These are phyloP conservation scores for Hypanus sabinus DNA, from an alignment of 2,113 vertebrate species.

Conservation along the genomic window DNA sequence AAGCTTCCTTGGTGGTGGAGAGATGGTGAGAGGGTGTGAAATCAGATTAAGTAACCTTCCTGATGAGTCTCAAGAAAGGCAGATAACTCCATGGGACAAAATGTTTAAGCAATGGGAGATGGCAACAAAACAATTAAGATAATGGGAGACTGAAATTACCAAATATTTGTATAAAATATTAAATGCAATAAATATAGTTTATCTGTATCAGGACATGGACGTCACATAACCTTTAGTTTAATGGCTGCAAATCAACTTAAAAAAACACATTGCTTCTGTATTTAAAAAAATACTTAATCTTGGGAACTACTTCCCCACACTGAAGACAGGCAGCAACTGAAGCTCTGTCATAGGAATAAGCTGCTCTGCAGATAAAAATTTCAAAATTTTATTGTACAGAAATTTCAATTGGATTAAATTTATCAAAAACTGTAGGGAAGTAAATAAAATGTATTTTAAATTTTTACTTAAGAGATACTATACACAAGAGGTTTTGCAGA, in stretches of 20 bases:
- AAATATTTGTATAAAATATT: not conserved
- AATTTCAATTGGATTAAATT: not conserved
- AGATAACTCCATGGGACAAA: not conserved
- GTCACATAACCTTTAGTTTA: not conserved
- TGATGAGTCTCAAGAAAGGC: not conserved
- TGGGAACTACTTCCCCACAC: not conserved
- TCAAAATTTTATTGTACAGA: not conserved
- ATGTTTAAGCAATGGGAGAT: not conserved
- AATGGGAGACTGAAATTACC: not conserved
- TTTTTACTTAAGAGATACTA: not conserved
- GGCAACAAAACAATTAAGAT: not conserved
- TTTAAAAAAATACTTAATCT: not conserved
- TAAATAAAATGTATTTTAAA: not conserved
- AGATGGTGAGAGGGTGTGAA: not conserved
- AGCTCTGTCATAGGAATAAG: not conserved
- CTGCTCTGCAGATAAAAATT: not conserved
- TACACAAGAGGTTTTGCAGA: too few species aligned
- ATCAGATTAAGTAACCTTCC: not conserved
- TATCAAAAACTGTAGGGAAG: not conserved
- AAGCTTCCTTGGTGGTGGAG: not conserved
- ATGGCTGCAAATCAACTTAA: not conserved
- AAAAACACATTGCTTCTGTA: not conserved
- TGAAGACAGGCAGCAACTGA: not conserved
- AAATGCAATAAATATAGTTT: not conserved
- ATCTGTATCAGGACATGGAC: not conserved